These are phyloP conservation scores for Serranus cabrilla DNA, from an alignment of 2,797 vertebrate genomes.

Conservation along the genomic window DNA sequence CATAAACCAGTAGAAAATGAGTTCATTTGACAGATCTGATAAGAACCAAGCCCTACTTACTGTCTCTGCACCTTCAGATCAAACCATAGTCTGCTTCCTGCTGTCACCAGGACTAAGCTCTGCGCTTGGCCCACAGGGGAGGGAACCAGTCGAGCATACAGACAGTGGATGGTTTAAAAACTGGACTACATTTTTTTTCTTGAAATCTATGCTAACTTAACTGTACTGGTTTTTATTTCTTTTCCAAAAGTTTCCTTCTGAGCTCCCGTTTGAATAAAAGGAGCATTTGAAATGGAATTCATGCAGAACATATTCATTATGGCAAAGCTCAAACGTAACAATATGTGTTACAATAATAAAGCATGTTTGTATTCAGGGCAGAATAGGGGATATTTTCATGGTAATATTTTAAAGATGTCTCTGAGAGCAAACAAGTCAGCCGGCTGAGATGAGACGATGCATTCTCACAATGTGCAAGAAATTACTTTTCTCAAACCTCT, in stretches of 20 bases:
- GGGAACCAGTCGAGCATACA: background rate
- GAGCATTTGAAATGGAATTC: background rate
- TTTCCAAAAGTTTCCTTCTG: background rate
- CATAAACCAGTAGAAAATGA: slow-evolving; percentile 23
- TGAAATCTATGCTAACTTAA: background rate
- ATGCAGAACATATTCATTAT: slow-evolving; percentile 13
- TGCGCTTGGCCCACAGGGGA: background rate
- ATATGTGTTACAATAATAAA: slow-evolving; percentile 1
- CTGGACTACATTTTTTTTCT: background rate
- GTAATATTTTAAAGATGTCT: slow-evolving; percentile 31
- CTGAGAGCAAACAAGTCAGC: slow-evolving; percentile 7
- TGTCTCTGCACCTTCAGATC: slow-evolving; percentile 35
- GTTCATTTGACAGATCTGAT: slow-evolving; percentile 37
- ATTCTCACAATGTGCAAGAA: slow-evolving; percentile 46
- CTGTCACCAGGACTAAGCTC: slow-evolving; percentile 32
- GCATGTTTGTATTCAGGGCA: slow-evolving; percentile 26
- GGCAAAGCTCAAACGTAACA: background rate
- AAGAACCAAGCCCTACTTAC: slow-evolving; percentile 15
- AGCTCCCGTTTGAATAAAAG: slow-evolving; percentile 9
- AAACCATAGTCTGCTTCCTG: slow-evolving; percentile 6
- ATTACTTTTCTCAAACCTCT: slow-evolving; percentile 47
- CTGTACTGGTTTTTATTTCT: background rate
- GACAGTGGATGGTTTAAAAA: slow-evolving; percentile 2
- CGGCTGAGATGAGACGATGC: slow-evolving; percentile 31
- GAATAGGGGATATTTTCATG: slow-evolving; percentile 23